Percentiles rank a stretch among this genome's conserved stretches.
These are phyloP conservation scores for Sebastes minor DNA, from an alignment of 2,797 vertebrate species.

Conservation along the genomic window DNA sequence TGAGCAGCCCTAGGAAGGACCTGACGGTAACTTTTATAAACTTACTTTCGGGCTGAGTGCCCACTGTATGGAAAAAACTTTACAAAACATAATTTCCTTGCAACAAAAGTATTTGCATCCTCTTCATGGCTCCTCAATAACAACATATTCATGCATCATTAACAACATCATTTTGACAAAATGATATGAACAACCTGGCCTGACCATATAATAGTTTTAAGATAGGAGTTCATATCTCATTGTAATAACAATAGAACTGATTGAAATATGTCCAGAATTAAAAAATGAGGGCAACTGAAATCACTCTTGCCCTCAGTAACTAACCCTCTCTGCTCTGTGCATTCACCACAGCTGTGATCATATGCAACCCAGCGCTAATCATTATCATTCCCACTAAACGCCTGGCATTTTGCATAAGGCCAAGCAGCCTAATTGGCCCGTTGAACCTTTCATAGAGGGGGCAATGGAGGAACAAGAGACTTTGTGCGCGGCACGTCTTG, in stretches of 20 bases:
- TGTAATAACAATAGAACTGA: conserved; percentile 44
- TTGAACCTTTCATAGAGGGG: conserved; percentile 70
- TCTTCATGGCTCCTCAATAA: neutral
- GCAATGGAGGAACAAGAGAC: conserved; percentile 60
- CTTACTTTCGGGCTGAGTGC: neutral
- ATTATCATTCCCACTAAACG: conserved; percentile 80
- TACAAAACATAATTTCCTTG: no score
- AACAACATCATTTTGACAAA: conserved; percentile 1
- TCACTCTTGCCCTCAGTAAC: conserved; percentile 41
- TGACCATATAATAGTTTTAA: conserved; percentile 5
- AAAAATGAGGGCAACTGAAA: conserved; percentile 46
- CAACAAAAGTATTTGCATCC: neutral
- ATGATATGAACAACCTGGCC: conserved; percentile 10
- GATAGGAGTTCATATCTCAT: conserved; percentile 5
- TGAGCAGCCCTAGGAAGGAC: neutral
- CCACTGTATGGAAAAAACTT: neutral
- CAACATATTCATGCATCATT: neutral
- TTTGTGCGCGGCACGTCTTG: conserved; percentile 33
- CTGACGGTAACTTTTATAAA: neutral
- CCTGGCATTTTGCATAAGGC: conserved; percentile 74
- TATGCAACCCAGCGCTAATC: conserved; percentile 66
- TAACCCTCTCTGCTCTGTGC: conserved; percentile 34
- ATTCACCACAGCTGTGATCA: conserved; percentile 57
- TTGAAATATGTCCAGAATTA: conserved; percentile 59
- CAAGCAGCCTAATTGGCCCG: conserved; percentile 74